Conservation (phyloP, 2,797 vertebrate genomes). For the Eulemur albifrons region DNA sequence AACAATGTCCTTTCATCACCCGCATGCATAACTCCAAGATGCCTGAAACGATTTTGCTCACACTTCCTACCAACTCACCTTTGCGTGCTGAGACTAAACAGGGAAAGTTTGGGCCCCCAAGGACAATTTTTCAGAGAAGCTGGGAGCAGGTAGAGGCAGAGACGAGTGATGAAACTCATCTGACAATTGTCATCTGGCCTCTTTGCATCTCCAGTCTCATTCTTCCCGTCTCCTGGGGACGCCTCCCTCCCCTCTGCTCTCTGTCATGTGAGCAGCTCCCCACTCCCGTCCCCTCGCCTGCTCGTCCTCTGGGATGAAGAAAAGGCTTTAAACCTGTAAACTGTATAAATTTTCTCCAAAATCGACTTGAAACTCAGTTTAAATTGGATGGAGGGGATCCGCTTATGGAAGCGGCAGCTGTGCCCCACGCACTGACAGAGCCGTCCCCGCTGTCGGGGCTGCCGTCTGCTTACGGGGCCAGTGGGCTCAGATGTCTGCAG, state of each 20-base stretch:
- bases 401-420: background rate
- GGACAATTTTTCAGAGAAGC: slow-evolving; percentile 75
- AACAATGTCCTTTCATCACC: slow-evolving; percentile 45
- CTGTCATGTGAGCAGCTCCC: background rate
- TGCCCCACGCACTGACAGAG: background rate
- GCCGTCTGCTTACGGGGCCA: background rate
- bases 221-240: slow-evolving; percentile 34
- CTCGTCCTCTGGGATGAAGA: slow-evolving; percentile 76
- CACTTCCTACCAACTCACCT: slow-evolving; percentile 82
- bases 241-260: slow-evolving; percentile 41
- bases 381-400: slow-evolving; percentile 45
- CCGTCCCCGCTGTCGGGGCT: accelerated
- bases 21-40: slow-evolving; percentile 70
- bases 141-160: slow-evolving; percentile 41
- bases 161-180: slow-evolving; percentile 46
- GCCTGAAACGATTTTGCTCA: slow-evolving; percentile 80
- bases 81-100: slow-evolving; percentile 80
- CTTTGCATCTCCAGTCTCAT: background rate
- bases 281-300: background rate
- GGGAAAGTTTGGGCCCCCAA: slow-evolving; percentile 78
- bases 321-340: slow-evolving; percentile 68
- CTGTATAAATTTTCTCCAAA: slow-evolving; percentile 65
- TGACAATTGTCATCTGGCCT: slow-evolving; percentile 56
- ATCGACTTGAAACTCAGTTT: slow-evolving; percentile 64
- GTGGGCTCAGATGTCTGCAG: background rate